A percentile compares a stretch with the other conserved stretches of the same genome.
phyloP scores from a whole-genome alignment of 2,113 vertebrate genomes.

The Macaca mulatta region DNA sequence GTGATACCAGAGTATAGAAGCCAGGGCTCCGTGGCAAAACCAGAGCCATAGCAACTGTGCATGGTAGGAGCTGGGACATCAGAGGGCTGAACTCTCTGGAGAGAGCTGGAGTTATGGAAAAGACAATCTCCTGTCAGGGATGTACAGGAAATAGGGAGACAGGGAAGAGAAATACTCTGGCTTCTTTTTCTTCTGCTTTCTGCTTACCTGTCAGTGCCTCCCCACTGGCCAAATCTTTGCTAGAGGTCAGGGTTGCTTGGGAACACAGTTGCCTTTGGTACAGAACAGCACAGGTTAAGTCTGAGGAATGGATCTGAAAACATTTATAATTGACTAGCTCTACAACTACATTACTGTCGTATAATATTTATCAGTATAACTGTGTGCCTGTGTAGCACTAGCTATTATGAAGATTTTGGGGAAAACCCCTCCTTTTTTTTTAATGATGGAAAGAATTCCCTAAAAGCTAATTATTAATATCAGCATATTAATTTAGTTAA shows the following conservation, averaged over 20 bases:
- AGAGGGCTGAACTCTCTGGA: neutral
- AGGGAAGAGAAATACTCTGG: neutral
- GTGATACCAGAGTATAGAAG: neutral
- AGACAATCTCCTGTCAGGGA: neutral
- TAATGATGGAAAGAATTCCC: neutral
- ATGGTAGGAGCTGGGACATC: neutral
- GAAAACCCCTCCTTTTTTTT: neutral
- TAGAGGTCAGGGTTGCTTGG: neutral
- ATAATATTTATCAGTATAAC: neutral
- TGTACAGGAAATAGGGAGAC: neutral
- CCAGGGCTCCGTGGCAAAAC: neutral
- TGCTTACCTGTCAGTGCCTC: neutral
- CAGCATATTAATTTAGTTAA: conserved; percentile 5
- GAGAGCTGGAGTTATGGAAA: neutral
- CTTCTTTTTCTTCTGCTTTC: neutral
- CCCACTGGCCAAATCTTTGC: neutral
- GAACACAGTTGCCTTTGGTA: neutral
- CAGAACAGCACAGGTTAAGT: neutral
- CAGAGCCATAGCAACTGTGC: neutral
- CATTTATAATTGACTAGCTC: neutral
- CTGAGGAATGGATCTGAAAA: neutral
- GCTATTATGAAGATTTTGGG: neutral
- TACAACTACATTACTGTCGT: neutral
- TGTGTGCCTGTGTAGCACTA: neutral
- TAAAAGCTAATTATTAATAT: neutral